Base-by-base conservation (phyloP, 2,113 vertebrate genomes). In the Coturnix japonica region DNA sequence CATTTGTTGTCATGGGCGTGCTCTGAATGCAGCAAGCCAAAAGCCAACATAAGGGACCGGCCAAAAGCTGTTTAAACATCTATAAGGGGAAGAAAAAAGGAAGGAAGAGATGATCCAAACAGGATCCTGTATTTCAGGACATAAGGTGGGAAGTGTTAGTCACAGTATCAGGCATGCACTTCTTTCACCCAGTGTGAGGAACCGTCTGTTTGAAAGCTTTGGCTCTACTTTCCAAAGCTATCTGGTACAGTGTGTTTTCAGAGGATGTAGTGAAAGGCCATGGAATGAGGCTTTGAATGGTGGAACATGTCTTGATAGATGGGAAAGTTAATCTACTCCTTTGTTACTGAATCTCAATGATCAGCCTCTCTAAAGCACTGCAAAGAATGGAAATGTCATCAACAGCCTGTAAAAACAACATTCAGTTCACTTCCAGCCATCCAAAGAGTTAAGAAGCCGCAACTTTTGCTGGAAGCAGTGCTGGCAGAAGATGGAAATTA, bases 81-180 rank as follows among this genome's bases (percentile, higher is more conserved):
- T 67, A 56, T 0, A 4, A 6, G 25, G 22, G 54, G 51, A 80
- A 94, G 79, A 67, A 85, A 51, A 87, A 87, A 85, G 72, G 85
- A 95, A 91, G 76, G 13, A 83, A 95, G 61, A 83, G 73, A 94
- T 75, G 54, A 93, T 93, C 56, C 2, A 54, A 81, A 86, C 47
- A 89, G 90, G 80, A 85, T 74, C 37, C 61, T 90, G 51, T 56
- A 67, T 93, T 93, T 95, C 70, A 88, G 87, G 93, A 95, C 88
- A 95, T 83, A 72, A 95, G 85, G 87, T 95, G 90, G 93, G 87
- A 95, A 95, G 85, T 91, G 90, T 94, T 92, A 95, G 85, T 94
- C 94, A 95, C 85, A 95, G 85, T 89, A 87, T 57, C 56, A 92
- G 75, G 59, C 94, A 79, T 17, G 31, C 54, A 71, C 3, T 4